Conservation (phyloP, 2,113 vertebrate species). For the Helogale parvula region DNA sequence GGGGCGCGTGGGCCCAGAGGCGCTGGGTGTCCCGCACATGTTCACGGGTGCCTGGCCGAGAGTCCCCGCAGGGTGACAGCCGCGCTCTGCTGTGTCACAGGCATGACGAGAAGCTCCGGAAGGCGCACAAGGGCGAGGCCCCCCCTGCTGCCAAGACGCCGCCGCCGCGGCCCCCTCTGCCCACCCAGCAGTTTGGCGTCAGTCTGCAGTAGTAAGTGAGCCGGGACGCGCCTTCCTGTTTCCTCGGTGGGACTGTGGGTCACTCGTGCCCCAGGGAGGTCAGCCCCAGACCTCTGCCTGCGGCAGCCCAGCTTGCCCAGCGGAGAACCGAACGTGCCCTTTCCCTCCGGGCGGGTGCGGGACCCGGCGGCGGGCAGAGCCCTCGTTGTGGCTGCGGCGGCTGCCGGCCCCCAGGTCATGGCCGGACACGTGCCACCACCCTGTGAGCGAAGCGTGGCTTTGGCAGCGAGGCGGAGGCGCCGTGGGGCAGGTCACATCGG, state of each 20-base stretch:
- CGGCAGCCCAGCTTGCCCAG: fast-evolving
- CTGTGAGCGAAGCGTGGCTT: not conserved
- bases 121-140: slow-evolving; percentile 80
- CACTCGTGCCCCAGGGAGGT: not conserved
- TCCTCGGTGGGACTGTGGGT: fast-evolving
- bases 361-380: fast-evolving
- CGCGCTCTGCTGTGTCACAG: slow-evolving; percentile 67
- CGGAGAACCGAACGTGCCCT: fast-evolving
- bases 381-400: not conserved
- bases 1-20: not conserved
- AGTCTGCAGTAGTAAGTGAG: slow-evolving; percentile 92
- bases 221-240: fast-evolving
- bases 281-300: not conserved
- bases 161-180: slow-evolving; percentile 90
- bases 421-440: not conserved
- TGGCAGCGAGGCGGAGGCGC: fast-evolving
- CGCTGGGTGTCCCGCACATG: fast-evolving
- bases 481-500: fast-evolving
- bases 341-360: fast-evolving
- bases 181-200: slow-evolving; percentile 93
- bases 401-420: fast-evolving
- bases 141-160: slow-evolving; percentile 81
- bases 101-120: slow-evolving; percentile 87
- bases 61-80: not conserved
- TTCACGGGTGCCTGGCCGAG: fast-evolving